Evolutionary conservation across 2,113 vertebrate genomes (phyloP), one percentile per base, ranked within the genome.

Genomic region (Delphinapterus leucas): DNA sequence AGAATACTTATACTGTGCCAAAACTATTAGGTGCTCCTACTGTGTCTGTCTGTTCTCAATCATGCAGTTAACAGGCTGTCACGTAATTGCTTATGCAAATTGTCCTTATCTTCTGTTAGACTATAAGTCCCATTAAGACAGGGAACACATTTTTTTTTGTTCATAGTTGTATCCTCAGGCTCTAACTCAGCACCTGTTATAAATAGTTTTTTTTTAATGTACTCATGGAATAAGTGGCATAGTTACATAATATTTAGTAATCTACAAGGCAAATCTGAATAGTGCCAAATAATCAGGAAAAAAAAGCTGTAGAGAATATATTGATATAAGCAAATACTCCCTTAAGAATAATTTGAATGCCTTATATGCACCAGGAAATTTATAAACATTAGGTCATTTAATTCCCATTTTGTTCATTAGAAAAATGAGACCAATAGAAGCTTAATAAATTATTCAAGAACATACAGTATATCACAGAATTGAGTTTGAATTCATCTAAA

Each of bases 1-100:
- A 6, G n/a, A 1, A 61, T 10, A 28, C 6, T 41, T 11, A 9
- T 1, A 13, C 2, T 28, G 23, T 10, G 15, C 28, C 31, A 31
- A 6, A 61, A 7, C 17, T 20, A 0, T 31, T 7, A 0, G 3
- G 0, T 1, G 2, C 23, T 53, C 21, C 36, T 71, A 2, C 10
- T 28, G 11, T 3, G 0, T 2, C 15, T 26, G 3, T 79, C 63
- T 49, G 10, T 6, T 90, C 58, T 85, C 71, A 31, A 1, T 28
- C 25, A 63, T 55, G 38, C 36, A 23, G 26, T 41, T 25, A 81
- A 55, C 12, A 49, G 65, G 17, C 9, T 31, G 26, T 28, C 13
- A 44, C 8, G 1, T 8, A 58, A 47, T 41, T 28, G 15, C 31
- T 65, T 55, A 36, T 60, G 67, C 47, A 84, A 71, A 20, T 71